Evolutionary conservation across 2,888 invertebrate genomes (phyloP), one percentile per base, ranked within the genome.

Genomic region (Rhimphoctona megacephalus): DNA sequence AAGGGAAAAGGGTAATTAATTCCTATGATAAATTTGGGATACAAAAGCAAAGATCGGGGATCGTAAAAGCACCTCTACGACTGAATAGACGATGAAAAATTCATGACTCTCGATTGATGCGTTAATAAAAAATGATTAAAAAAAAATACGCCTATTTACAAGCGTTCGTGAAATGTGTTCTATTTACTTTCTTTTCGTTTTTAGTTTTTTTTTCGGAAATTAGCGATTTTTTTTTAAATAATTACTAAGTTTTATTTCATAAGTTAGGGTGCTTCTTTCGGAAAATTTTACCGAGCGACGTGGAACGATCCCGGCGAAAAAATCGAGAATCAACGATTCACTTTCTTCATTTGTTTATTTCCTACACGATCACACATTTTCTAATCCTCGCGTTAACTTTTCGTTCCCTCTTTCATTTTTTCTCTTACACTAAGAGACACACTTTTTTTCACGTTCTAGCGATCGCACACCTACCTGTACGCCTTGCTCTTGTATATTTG

Each of bases 401-500:
- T 79, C 25, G 11, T 54, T 54, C 25, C 39, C 67, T 73, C 39
- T 69, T 22, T 57, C 52, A 39, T 73, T 46, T 73, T 52, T 70
- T 73, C 54, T 72, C 73, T 64, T 69, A 77, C 54, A 39, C 76
- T 82, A 74, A 73, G 77, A 30, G 67, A 8, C n/a, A n/a, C n/a
- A 67, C 19, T 70, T 52, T 49, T 72, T 83, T 57, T 64, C 82
- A 80, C 83, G 78, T 81, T 76, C 46, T 72, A 84, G 84, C 79
- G 84, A 76, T 52, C 80, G 84, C 82, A 80, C 78, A 72, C 67
- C 79, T 81, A 83, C 83, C 83, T 73, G 81, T 85, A 85, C 88
- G 83, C 84, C 79, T 85, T 82, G 81, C 80, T 89, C 86, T 84
- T 85, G 83, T 86, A 86, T 85, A 86, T 86, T 87, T 84, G 74